Evolutionary conservation across 1,140 invertebrate genomes (phyloP), one percentile per base, ranked within the genome.

Genomic region (Melanaphis sacchari): DNA sequence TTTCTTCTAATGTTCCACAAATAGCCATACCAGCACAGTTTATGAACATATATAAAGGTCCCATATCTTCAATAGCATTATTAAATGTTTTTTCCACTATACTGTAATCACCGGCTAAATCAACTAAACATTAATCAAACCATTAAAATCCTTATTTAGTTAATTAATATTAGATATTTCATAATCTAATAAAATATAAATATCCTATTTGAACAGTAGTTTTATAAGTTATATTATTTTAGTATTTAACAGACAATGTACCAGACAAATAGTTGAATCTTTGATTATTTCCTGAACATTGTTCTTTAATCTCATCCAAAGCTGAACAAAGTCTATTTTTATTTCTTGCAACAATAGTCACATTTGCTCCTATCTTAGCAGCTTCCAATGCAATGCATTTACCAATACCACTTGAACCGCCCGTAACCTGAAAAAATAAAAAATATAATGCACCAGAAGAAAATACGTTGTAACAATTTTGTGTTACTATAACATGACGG

Each of bases 351-450:
- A 99, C 96, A 85, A 99, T 97, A 0, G 98, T 98, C 0, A 99
- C 98, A 96, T 98, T 96, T 7, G 98, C 98, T 89, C 99, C 99
- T 94, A 96, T 95, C 95, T 96, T 96, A 6, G 97, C 97, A 54
- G 97, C 97, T 94, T 98, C 96, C 31, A 97, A 96, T 1, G 98
- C 99, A 38, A 98, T 95, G 87, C 97, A 96, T 95, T 98, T 97
- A 8, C 99, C 99, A 94, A 99, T 99, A 15, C 99, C 99, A 96
- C 98, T 99, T 0, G 99, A 99, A 52, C 99, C 99, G 88, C 99
- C 99, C 43, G 98, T 99, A n/a, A 99, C 91, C 94, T 95, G 36
- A 40, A 90, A 40, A 94, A 93, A 31, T 40, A 1, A 81, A 76
- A 24, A 59, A 38, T 26, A 9, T 89, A 24, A 54, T 26, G 22